Conservation (phyloP, 1,140 invertebrate species). For the Zaprionus taronus region DNA sequence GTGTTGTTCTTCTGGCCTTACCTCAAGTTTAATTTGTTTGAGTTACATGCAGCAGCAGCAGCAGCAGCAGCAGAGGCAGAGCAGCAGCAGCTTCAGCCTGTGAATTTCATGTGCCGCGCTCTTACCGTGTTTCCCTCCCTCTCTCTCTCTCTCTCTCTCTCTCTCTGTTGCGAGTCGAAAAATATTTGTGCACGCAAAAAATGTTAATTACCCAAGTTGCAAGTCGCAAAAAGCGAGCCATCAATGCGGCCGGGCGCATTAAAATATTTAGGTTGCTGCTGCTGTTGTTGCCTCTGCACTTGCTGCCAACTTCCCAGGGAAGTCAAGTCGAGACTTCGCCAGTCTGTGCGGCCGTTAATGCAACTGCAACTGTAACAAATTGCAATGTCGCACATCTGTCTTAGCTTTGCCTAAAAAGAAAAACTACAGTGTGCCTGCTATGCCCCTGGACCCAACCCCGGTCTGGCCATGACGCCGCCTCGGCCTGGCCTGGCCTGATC, state of each 20-base stretch:
- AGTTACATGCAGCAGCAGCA: conserved; percentile 63
- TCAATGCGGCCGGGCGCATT: conserved; percentile 75
- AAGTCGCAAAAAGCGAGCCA: conserved; percentile 71
- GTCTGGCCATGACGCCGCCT: background rate
- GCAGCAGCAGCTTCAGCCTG: conserved; percentile 62
- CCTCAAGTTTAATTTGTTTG: conserved; percentile 76
- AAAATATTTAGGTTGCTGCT: conserved; percentile 80
- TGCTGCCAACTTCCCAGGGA: conserved; percentile 51
- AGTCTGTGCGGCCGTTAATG: conserved; percentile 63
- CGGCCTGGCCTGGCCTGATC: conserved; percentile 24
- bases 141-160: conserved; percentile 59
- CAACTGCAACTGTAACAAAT: conserved; percentile 81
- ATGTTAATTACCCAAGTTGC: conserved; percentile 72
- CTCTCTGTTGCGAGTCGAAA: conserved; percentile 70
- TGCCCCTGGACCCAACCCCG: background rate
- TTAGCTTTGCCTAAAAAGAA: conserved; percentile 65
- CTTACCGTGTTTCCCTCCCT: conserved; percentile 29
- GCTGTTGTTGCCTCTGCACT: conserved; percentile 15
- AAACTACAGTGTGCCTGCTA: conserved; percentile 18
- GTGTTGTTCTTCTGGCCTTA: conserved; percentile 64
- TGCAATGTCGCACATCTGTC: conserved; percentile 81
- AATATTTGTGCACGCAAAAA: conserved; percentile 83
- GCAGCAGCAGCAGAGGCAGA: conserved; percentile 24
- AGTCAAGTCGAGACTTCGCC: conserved; percentile 13
- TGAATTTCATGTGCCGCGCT: conserved; percentile 62